Percentiles rank a stretch among this genome's conserved stretches.
These are phyloP conservation scores for Pampus argenteus DNA, from an alignment of 2,797 vertebrate genomes.

Conservation along the genomic window DNA sequence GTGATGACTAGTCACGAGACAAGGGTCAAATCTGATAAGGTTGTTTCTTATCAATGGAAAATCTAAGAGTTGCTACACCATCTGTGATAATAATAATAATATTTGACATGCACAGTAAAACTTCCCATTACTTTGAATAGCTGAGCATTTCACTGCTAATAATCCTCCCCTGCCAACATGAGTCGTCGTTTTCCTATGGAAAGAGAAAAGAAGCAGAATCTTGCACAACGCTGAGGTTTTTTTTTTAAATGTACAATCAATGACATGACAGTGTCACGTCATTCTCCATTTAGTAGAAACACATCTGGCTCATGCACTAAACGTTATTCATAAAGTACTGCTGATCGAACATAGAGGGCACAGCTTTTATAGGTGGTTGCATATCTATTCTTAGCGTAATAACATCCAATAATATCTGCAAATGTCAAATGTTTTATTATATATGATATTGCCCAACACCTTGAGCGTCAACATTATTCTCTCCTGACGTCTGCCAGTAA, in stretches of 20 bases:
- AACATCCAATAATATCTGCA: too few species aligned
- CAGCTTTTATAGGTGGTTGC: too few species aligned
- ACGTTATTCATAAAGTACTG: too few species aligned
- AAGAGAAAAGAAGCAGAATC: not conserved
- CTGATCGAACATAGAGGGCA: too few species aligned
- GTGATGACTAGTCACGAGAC: conserved; percentile 26
- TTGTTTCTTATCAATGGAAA: conserved; percentile 22
- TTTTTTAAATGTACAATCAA: not conserved
- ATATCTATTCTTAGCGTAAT: too few species aligned
- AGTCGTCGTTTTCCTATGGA: not conserved
- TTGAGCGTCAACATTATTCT: conserved; percentile 1
- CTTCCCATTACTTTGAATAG: not conserved
- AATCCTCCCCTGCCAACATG: too few species aligned
- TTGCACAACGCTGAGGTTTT: too few species aligned
- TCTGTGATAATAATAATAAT: not conserved
- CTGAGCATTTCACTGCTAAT: not conserved
- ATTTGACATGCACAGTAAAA: not conserved
- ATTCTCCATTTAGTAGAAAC: not conserved
- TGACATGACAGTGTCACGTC: too few species aligned
- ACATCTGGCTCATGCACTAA: not conserved
- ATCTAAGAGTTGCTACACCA: not conserved
- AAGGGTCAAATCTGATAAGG: conserved; percentile 24
- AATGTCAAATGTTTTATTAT: too few species aligned
- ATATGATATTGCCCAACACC: too few species aligned
- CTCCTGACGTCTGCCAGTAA: not conserved